phyloP scores from a whole-genome alignment of 1,140 invertebrate species.

The Marisa cornuarietis region DNA sequence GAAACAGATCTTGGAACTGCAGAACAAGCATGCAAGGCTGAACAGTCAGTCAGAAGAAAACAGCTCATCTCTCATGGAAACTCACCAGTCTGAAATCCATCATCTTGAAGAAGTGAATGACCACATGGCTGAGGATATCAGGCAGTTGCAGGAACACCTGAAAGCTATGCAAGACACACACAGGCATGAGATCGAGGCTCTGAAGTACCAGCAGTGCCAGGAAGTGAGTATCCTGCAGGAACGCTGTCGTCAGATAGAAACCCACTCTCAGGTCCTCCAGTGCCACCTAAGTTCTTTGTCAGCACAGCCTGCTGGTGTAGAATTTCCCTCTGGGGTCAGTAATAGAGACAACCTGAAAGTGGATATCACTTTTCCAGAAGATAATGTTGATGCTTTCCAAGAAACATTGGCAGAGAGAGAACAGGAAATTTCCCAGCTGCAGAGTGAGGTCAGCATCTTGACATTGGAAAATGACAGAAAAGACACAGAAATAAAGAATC shows the following conservation, averaged over 20 bases:
- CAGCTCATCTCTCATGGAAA: constrained; percentile 3
- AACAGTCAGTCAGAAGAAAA: constrained; percentile 2
- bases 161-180: constrained; percentile 15
- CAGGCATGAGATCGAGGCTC: constrained; percentile 13
- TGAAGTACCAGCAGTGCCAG: constrained; percentile 20
- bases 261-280: constrained; percentile 10
- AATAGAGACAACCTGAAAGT: background rate
- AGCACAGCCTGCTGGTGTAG: background rate
- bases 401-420: background rate
- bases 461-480: background rate
- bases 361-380: background rate
- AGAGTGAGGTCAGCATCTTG: background rate
- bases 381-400: background rate
- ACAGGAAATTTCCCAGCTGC: background rate
- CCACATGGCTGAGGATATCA: constrained; percentile 31
- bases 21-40: background rate
- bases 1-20: constrained; percentile 15
- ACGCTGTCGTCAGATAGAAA: constrained; percentile 7
- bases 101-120: constrained; percentile 31
- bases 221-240: constrained; percentile 1
- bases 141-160: constrained; percentile 26
- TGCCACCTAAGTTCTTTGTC: constrained; percentile 4
- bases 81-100: constrained; percentile 22
- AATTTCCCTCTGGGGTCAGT: background rate
- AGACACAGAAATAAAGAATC: background rate